A percentile compares a stretch with the other conserved stretches of the same genome.
Conservation (phyloP, 2,888 invertebrate species). For the Agrotis ipsilon region DNA sequence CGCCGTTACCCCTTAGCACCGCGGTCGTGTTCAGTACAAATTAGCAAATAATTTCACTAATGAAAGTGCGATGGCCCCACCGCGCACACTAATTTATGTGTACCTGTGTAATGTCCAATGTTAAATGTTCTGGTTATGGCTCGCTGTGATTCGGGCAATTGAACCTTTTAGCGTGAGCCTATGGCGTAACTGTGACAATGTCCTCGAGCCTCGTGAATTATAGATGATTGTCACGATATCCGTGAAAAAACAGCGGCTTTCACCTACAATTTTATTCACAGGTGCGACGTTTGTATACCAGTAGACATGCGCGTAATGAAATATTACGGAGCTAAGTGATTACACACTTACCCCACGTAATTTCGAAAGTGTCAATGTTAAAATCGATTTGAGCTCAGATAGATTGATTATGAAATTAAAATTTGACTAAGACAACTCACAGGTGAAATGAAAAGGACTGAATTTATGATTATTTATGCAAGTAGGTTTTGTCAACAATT, state of each 20-base stretch:
- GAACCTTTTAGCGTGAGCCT: slow-evolving; percentile 63
- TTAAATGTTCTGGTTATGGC: slow-evolving; percentile 71
- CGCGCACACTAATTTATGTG: slow-evolving; percentile 73
- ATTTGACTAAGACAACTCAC: background rate
- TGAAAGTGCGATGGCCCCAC: slow-evolving; percentile 79
- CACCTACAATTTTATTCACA: slow-evolving; percentile 70
- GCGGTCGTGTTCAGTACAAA: slow-evolving; percentile 81
- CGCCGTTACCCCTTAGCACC: slow-evolving; percentile 76
- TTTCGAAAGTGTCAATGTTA: slow-evolving; percentile 48
- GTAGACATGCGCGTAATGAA: slow-evolving; percentile 56
- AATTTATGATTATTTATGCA: too few species aligned
- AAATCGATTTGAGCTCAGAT: slow-evolving; percentile 22
- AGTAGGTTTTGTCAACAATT: too few species aligned
- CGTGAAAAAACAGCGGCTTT: slow-evolving; percentile 70
- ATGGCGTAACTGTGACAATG: slow-evolving; percentile 74
- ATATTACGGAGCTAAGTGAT: slow-evolving; percentile 62
- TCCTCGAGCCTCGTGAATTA: slow-evolving; percentile 78
- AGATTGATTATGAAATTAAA: slow-evolving; percentile 25
- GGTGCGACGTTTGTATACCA: slow-evolving; percentile 54
- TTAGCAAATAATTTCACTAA: slow-evolving; percentile 87
- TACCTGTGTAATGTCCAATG: slow-evolving; percentile 63
- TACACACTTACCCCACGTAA: slow-evolving; percentile 38
- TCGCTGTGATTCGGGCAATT: slow-evolving; percentile 69
- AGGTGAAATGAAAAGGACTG: too few species aligned
- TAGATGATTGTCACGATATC: slow-evolving; percentile 73